Base-by-base conservation (phyloP, 2,797 vertebrate species). In the Phoebastria nigripes region DNA sequence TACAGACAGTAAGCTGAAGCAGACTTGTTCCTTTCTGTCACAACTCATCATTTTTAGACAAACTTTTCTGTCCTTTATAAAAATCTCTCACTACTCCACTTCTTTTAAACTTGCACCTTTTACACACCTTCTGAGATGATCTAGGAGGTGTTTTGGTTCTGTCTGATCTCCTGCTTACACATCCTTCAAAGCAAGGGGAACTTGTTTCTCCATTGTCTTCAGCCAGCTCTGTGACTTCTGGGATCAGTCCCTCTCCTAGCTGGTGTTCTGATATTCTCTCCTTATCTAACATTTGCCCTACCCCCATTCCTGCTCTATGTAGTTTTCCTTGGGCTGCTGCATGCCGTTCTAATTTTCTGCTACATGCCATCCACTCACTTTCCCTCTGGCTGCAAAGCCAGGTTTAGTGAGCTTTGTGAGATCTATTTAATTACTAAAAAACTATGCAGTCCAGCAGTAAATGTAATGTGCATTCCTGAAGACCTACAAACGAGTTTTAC, bases 401-500 rank as follows among this genome's bases (percentile, higher is more conserved):
- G 62, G 41, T 91, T 97, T 92, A 92, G 76, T 65, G 87, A 88
- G 56, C 39, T 85, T 85, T 82, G 44, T 37, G 66, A 89, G 54
- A 82, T 54, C 82, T 81, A 62, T 79, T 73, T 86, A 89, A 67
- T 82, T 91, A 80, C 95, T 87, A 91, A 94, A 95, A 83, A 93
- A 11, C 81, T 93, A 37, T 55, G 82, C 83, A 81, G 80, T 91
- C 84, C 86, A 91, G 61, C 82, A 96, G 89, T 93, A 96, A 97
- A 89, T 79, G 67, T 74, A 63, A 65, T 66, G 59, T 39, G 52
- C 92, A 92, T 96, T 95, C 94, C 96, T 97, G 93, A 91, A 96
- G 82, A 91, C 47, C 95, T 97, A 85, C 56, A 65, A 90, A 89
- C 93, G 94, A 96, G 96, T 89, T 91, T 93, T 94, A 54, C 71